Conservation (phyloP, 2,888 invertebrate genomes). For the Cantharis rustica region DNA sequence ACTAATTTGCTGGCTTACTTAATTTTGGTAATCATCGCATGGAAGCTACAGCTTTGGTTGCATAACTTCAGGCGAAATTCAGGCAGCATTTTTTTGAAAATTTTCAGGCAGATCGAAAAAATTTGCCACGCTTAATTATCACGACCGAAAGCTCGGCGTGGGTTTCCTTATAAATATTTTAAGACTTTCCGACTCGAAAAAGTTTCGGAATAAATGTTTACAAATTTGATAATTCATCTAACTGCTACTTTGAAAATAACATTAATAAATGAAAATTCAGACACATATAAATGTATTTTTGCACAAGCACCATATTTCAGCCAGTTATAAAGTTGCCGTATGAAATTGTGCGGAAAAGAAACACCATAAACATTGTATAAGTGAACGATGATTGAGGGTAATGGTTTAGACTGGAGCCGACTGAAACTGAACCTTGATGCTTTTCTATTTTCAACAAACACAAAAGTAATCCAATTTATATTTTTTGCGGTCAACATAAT, state of each 20-base stretch:
- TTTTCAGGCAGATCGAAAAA: not conserved
- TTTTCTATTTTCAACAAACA: conserved; percentile 39
- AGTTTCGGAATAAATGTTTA: not conserved
- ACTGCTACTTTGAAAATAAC: conserved; percentile 17
- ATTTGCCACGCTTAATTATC: not conserved
- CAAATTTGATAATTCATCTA: conserved; percentile 5
- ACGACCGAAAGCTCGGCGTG: not conserved
- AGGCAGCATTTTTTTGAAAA: not conserved
- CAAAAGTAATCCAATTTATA: conserved; percentile 49
- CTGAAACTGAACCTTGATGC: conserved; percentile 36
- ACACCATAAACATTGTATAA: conserved; percentile 50
- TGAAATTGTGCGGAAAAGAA: conserved; percentile 53
- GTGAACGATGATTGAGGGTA: conserved; percentile 51
- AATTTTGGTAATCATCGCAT: not conserved
- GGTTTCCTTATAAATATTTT: not conserved
- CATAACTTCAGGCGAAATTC: not conserved
- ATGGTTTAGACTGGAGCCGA: conserved; percentile 47
- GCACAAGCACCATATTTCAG: conserved; percentile 55
- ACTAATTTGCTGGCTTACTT: not conserved
- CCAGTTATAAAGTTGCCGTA: conserved; percentile 48
- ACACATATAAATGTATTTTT: conserved; percentile 28
- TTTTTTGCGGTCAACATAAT: conserved; percentile 16
- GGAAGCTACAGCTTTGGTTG: not conserved
- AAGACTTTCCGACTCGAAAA: not conserved
- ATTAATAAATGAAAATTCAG: conserved; percentile 18